Percentiles rank a stretch among this genome's conserved stretches.
Conservation (phyloP, 2,797 vertebrate species). For the Chloroceryle inda region DNA sequence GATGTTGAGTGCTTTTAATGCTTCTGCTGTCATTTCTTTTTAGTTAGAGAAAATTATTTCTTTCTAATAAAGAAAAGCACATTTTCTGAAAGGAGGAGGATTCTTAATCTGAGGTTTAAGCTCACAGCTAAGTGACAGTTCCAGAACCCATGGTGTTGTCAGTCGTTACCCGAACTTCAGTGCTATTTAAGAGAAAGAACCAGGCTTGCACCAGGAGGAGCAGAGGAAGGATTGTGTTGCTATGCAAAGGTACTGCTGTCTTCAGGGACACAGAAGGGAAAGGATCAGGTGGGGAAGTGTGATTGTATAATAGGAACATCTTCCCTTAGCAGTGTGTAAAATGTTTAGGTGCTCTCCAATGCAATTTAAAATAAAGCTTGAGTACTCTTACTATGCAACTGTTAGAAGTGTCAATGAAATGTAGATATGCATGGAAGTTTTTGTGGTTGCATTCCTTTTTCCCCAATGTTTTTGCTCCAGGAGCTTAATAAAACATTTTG, state of each 20-base stretch:
- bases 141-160: neutral
- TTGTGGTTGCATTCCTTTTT: neutral
- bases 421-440: neutral
- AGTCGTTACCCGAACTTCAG: neutral
- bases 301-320: neutral
- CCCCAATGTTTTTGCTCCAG: neutral
- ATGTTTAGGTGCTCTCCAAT: neutral
- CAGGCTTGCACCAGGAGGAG: neutral
- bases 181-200: neutral
- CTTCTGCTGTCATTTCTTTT: neutral
- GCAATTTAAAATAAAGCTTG: neutral
- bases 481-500: neutral
- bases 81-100: neutral
- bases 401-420: neutral
- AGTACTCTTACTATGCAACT: fast-evolving
- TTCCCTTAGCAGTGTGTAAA: neutral
- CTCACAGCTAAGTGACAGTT: neutral
- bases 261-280: neutral
- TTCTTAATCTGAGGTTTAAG: neutral
- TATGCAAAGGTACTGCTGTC: neutral
- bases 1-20: neutral
- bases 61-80: neutral
- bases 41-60: neutral
- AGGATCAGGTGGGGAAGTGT: neutral
- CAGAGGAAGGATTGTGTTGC: neutral